Evolutionary conservation across 2,797 vertebrate genomes (phyloP), one percentile per base, ranked within the genome.

Genomic region (Bovichtus variegatus): DNA sequence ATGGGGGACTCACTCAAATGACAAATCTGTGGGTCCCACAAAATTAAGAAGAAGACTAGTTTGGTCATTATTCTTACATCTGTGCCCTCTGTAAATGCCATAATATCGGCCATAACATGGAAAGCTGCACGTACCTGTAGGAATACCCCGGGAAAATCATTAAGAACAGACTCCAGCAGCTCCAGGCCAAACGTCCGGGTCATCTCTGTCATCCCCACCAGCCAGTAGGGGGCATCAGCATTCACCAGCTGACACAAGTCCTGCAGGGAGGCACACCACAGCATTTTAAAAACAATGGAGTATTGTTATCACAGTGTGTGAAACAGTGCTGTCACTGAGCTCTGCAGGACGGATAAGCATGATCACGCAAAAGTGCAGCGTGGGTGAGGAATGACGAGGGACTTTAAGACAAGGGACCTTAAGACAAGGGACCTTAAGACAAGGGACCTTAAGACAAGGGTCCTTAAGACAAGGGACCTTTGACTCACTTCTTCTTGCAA

Each of bases 181-280:
- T 99, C 98, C 53, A 99, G 95, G 63, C 98, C 98, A 90, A 99
- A 99, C 0, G 98, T 99, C 55, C 98, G 93, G 0, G 98, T 99
- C 98, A 99, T 99, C 93, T 99, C 98, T 0, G 98, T 99, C 98
- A 99, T 99, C 47, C 98, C 98, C 82, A 99, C 97, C 9, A 99
- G 94, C 98, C 98, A 99, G 91, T 99, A 99, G 79, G 98, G 98
- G 80, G 98, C 98, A 64, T 99, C 98, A 13, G 98, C 98, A 67
- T 99, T 99, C 90, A 99, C 98, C 78, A 99, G 91, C 87, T 99
- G 98, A 90, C 98, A 99, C 74, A 99, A 92, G 86, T 99, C 98
- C 98, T 99, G 86, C 46, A 69, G 13, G 15, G 40, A 68, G 18
- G 44, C 0, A 12, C 55, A 90, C 43, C 78, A 53, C 19, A 75